Evolutionary conservation across 2,888 invertebrate genomes (phyloP).

Genomic region (Tricholauxania praeusta): DNA sequence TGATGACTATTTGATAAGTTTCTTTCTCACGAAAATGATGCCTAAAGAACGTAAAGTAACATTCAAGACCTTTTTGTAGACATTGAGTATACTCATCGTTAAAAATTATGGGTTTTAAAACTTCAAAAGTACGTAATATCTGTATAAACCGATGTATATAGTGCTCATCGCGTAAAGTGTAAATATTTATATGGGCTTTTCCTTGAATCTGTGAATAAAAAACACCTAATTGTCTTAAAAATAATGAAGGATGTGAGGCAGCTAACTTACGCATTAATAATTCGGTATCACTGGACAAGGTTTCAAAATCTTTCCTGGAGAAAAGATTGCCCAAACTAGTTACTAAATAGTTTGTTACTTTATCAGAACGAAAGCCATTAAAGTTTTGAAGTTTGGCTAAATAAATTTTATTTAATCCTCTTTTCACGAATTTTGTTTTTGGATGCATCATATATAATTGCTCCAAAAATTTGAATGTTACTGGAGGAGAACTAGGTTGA

Average conservation of each 20-base stretch:
- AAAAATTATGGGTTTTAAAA: constrained; percentile 84
- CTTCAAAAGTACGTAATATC: constrained; percentile 84
- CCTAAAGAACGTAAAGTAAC: constrained; percentile 74
- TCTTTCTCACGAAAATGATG: constrained; percentile 78
- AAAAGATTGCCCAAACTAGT: constrained; percentile 82
- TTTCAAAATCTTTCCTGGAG: constrained; percentile 77
- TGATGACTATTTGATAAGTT: constrained; percentile 76
- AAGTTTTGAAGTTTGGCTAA: constrained; percentile 58
- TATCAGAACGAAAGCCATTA: constrained; percentile 65
- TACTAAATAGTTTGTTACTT: constrained; percentile 69
- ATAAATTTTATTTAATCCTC: constrained; percentile 53
- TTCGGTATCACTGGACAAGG: constrained; percentile 78
- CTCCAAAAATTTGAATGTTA: constrained; percentile 63
- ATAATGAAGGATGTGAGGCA: constrained; percentile 82
- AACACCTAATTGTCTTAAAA: constrained; percentile 87
- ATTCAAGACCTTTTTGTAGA: constrained; percentile 77
- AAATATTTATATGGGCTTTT: constrained; percentile 77
- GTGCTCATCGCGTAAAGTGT: constrained; percentile 77
- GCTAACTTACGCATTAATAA: constrained; percentile 85
- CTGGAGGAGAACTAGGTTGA: constrained; percentile 53
- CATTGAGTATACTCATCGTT: constrained; percentile 72
- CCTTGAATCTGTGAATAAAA: constrained; percentile 83
- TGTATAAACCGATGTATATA: constrained; percentile 81
- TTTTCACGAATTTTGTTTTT: constrained; percentile 62
- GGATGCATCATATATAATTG: constrained; percentile 67